Conservation (phyloP, 2,888 invertebrate species). For the Apeira syringaria region DNA sequence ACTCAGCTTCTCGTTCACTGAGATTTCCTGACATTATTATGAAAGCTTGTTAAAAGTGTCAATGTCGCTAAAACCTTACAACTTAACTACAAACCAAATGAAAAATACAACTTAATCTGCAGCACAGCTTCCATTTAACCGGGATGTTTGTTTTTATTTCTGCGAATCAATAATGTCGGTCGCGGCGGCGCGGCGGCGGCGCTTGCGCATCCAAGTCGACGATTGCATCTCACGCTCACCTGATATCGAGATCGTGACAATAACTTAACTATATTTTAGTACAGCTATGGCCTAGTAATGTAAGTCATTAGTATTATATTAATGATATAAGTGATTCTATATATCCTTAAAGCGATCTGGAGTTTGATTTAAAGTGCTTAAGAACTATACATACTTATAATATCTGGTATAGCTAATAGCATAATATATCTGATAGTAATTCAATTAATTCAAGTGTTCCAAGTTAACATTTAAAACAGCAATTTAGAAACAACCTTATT, state of each 20-base stretch:
- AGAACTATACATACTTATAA: no score
- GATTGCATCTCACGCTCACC: conserved; percentile 28
- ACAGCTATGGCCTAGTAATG: no score
- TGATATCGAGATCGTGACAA: conserved; percentile 35
- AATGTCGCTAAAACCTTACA: conserved; percentile 7
- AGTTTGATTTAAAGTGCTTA: no score
- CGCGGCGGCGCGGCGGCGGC: conserved; percentile 34
- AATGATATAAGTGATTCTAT: no score
- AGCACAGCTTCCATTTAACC: conserved; percentile 54
- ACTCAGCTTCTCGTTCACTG: no score
- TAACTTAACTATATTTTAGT: conserved; percentile 1
- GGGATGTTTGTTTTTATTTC: conserved; percentile 53
- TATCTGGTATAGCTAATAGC: no score
- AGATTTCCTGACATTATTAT: no score
- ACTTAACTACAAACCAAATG: conserved; percentile 34
- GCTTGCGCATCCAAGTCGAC: conserved; percentile 4
- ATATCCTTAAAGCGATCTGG: no score
- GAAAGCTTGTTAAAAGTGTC: no score
- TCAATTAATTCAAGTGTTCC: no score
- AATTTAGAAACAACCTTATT: conserved; percentile 23
- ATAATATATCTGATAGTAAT: no score
- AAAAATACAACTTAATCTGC: conserved; percentile 60
- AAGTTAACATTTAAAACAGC: conserved; percentile 10
- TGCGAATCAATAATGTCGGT: conserved; percentile 47
- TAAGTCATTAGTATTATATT: not conserved